Evolutionary conservation across 2,113 vertebrate genomes (phyloP), one percentile per base, ranked within the genome.

Genomic region (Protobothrops flavoviridis): DNA sequence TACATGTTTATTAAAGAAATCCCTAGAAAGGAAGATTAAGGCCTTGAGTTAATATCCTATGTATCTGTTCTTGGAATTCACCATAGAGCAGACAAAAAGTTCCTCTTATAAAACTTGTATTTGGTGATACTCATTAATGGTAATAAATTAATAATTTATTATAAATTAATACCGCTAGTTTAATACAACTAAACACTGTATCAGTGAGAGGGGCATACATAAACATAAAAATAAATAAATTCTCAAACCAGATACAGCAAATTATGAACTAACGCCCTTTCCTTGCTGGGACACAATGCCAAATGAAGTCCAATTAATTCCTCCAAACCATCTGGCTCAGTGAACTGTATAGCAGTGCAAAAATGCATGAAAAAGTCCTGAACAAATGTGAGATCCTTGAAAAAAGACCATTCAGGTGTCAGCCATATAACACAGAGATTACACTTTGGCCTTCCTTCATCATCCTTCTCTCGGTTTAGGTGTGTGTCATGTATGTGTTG

Each of bases 51-150:
- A 92, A 74, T 88, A 74, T 8, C n/a, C 43, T 12, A 56, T 24
- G 87, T 59, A 86, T 74, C 55, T 48, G 56, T 89, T 74, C 17
- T 61, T 89, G 87, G 24, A 53, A 5, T 50, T 89, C 61, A 85
- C 29, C 39, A 45, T 33, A 90, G 74, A 90, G 21, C 53, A 86
- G 88, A 85, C 88, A 90, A 43, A 90, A 90, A 86, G 50, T 88
- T 59, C 69, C 92, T 59, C 85, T 85, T 52, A 29, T 90, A 61
- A 61, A 93, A 93, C 55, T 93, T 48, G 43, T 21, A 50, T 59
- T 85, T n/a, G 43, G 26, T 93, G 69, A 85, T 74, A 61, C 88
- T 50, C 69, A 86, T 93, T 59, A 90, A 59, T 24, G 88, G 88
- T 26, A 90, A 90, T 93, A 85, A 85, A 20, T 45, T 59, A 93